Evolutionary conservation across 1,140 invertebrate genomes (phyloP).

Genomic region (Diorhabda sublineata): DNA sequence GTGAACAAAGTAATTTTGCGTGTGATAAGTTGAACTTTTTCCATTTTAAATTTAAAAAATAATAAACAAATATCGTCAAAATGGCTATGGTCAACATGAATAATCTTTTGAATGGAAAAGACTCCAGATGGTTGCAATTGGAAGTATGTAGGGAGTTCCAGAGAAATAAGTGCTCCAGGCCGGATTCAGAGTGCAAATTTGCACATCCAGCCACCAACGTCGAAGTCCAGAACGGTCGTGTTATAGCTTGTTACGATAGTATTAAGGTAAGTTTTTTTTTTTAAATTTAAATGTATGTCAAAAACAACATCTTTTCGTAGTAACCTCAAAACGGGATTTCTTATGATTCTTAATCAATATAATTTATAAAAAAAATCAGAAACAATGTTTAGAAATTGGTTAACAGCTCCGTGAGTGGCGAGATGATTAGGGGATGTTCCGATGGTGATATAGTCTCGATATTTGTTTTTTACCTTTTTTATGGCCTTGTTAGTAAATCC

Average conservation of each 20-base stretch:
- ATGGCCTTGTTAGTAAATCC: too few species aligned
- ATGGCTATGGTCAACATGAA: conserved; percentile 97
- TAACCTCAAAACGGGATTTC: conserved; percentile 1
- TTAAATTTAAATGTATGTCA: not conserved
- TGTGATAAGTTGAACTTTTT: conserved; percentile 5
- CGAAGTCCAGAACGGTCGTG: conserved; percentile 98
- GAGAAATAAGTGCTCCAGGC: conserved; percentile 97
- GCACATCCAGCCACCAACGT: conserved; percentile 98
- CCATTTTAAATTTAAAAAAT: not conserved
- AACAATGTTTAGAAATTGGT: too few species aligned
- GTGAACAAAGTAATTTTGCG: conserved; percentile 2
- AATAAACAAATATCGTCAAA: conserved; percentile 8
- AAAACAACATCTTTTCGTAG: not conserved
- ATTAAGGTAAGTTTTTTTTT: conserved; percentile 85
- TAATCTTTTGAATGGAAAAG: conserved; percentile 95
- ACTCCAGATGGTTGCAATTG: conserved; percentile 98
- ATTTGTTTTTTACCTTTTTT: too few species aligned
- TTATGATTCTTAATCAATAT: too few species aligned
- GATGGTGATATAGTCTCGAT: too few species aligned
- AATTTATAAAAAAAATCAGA: too few species aligned
- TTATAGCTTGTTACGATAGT: conserved; percentile 99
- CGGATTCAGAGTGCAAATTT: conserved; percentile 99
- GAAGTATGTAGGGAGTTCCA: conserved; percentile 99
- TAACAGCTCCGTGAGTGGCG: too few species aligned
- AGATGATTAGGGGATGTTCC: too few species aligned